phyloP scores from a whole-genome alignment of 2,113 vertebrate species.

The Egretta garzetta region DNA sequence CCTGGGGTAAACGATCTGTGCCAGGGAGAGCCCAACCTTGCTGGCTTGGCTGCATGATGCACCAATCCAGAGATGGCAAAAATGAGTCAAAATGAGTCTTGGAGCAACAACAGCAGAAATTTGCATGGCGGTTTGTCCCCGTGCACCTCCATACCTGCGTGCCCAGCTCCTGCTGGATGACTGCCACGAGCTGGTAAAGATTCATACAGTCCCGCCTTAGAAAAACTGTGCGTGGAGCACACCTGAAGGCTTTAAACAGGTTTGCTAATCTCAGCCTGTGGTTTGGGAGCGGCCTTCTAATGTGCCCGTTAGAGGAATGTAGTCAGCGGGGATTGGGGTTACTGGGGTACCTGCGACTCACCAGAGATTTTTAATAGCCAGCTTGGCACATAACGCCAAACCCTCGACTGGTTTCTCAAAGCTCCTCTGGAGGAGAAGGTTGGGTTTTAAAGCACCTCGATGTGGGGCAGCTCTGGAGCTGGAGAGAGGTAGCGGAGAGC shows the following conservation, averaged over 20 bases:
- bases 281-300: not conserved
- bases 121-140: not conserved
- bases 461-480: not conserved
- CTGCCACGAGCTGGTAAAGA: not conserved
- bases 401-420: fast-evolving
- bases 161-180: not conserved
- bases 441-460: fast-evolving
- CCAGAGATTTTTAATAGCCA: not conserved
- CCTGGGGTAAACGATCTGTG: not conserved
- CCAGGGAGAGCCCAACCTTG: not conserved
- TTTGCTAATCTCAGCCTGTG: not conserved
- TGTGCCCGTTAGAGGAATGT: not conserved
- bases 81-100: not conserved
- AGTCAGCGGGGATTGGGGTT: not conserved
- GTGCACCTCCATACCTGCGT: fast-evolving
- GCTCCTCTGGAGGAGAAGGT: not conserved
- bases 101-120: not conserved
- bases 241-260: not conserved
- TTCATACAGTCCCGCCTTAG: not conserved
- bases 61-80: not conserved
- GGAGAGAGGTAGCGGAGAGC: not conserved
- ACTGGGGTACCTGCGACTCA: fast-evolving
- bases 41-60: not conserved
- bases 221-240: fast-evolving
- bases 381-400: fast-evolving